Base-by-base conservation (phyloP, 2,797 vertebrate species). In the Pseudochirops cupreus region DNA sequence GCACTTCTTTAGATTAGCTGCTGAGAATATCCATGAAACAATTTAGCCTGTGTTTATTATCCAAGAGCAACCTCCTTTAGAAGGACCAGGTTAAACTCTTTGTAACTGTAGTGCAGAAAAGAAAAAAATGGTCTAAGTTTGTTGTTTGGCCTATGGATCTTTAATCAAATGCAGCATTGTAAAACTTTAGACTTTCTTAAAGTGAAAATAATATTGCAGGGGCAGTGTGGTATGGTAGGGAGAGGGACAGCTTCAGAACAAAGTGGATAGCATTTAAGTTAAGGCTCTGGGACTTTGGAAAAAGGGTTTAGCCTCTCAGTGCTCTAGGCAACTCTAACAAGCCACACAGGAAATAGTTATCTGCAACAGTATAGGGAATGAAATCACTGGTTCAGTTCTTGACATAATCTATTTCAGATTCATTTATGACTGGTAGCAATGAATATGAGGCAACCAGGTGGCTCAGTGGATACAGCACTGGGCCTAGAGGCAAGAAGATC, bases 11-110 rank as follows among this genome's bases (percentile, higher is more conserved):
- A 94, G 26, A 89, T 74, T 54, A 93, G 90, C 4, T 91, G 90
- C 90, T 91, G 54, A 91, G 54, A 53, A 91, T 91, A 91, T 54
- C 52, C 18, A 91, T 93, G 92, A 95, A 93, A 91, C 31, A 97
- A 74, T 90, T 29, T 91, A 94, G 53, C 54, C n/a, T 92, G 91
- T 93, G 91, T 67, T 94, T 87, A 94, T 87, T 56, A 97, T 5
- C 21, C 53, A 13, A 13, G 28, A 53, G 14, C 39, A 54, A n/a
- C 21, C 21, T 92, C 95, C 92, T 89, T 95, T 96, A 92, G 97
- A 94, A 95, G 90, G 91, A 74, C 39, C 46, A 26, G 26, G 57
- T 31, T 46, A 29, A 91, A 24, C 29, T 59, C 67, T 93, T 93
- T 93, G 59, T n/a, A 96, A 33, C 54, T 92, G 21, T 74, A 87